phyloP scores from a whole-genome alignment of 2,797 vertebrate genomes.

The Thunnus albacares region DNA sequence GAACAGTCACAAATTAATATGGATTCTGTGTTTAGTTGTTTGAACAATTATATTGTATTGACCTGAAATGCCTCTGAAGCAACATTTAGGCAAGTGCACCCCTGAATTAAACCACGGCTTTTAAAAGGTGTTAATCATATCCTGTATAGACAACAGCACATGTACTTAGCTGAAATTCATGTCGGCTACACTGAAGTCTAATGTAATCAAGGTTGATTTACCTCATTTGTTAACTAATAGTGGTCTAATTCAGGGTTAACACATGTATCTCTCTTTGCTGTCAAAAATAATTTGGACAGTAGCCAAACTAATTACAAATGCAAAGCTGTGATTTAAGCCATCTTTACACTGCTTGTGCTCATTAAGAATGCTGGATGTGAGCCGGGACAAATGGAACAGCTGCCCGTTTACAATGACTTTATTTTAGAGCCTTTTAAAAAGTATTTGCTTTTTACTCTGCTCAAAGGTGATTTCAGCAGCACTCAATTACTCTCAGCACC shows the following conservation, averaged over 20 bases:
- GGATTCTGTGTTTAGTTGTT: neutral
- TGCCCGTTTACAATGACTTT: conserved; percentile 36
- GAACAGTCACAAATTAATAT: neutral
- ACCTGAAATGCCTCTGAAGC: neutral
- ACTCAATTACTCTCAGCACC: conserved; percentile 48
- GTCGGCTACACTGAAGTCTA: neutral
- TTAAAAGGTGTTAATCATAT: neutral
- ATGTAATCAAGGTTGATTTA: conserved; percentile 17
- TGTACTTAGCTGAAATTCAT: neutral
- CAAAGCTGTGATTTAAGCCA: conserved; percentile 7
- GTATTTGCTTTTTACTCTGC: conserved; percentile 15
- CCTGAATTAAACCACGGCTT: neutral
- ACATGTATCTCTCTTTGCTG: neutral
- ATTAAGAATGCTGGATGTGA: conserved; percentile 26
- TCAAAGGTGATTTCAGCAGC: conserved; percentile 41
- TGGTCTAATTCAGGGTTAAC: conserved; percentile 4
- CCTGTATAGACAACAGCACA: neutral
- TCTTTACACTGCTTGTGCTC: conserved; percentile 16
- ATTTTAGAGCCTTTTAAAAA: conserved; percentile 28
- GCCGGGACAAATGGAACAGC: conserved; percentile 20
- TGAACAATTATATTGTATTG: neutral
- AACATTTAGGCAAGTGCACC: neutral
- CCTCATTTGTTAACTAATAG: conserved; percentile 3
- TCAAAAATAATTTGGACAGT: conserved; percentile 21
- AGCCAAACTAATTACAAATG: conserved; percentile 13